Base-by-base conservation (phyloP, 2,797 vertebrate genomes). In the Gambusia yucatana region DNA sequence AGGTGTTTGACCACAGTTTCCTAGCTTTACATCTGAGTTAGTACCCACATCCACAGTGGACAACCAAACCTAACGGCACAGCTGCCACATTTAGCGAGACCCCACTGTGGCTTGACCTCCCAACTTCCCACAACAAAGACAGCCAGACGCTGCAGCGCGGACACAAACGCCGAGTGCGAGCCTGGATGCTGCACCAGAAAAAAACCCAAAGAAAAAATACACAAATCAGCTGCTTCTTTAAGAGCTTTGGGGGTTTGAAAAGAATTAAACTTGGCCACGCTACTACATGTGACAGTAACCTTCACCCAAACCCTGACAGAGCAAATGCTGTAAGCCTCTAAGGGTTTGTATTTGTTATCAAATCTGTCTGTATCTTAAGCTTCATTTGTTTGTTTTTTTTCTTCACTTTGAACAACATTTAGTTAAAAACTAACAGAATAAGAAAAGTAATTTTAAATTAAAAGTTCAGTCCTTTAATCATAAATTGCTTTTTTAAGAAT, bases 81-180 rank as follows among this genome's bases (percentile, higher is more conserved):
- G 33, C 9, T 72, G 61, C 89, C 90, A 81, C 89, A 93, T 82
- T 43, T 86, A 77, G 73, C 14, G 17, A 85, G 48, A 65, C 77
- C 52, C 77, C 44, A 69, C 41, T 48, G 83, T 82, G 82, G 67
- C 78, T 70, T 79, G 63, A 79, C 72, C 79, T 75, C 70, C 47
- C 69, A 17, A 47, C 50, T 79, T 65, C 84, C 95, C 94, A 94
- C 95, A 95, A 90, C 91, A 95, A 93, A 95, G 86, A 77, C 72
- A 75, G 25, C 0, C 39, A 50, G 75, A 59, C 39, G 63, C 9
- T 33, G 8, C 20, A 2, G 10, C 33, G 73, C 48, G 86, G 89
- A 89, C 75, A 1, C 3, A 7, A 10, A 63, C 20, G 17, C 33
- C 8, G 39, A 13, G 41, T 44, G 67, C 16, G 22, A 70, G 22